Base-by-base conservation (phyloP, 2,113 vertebrate genomes). In the Eurystomus gularis region DNA sequence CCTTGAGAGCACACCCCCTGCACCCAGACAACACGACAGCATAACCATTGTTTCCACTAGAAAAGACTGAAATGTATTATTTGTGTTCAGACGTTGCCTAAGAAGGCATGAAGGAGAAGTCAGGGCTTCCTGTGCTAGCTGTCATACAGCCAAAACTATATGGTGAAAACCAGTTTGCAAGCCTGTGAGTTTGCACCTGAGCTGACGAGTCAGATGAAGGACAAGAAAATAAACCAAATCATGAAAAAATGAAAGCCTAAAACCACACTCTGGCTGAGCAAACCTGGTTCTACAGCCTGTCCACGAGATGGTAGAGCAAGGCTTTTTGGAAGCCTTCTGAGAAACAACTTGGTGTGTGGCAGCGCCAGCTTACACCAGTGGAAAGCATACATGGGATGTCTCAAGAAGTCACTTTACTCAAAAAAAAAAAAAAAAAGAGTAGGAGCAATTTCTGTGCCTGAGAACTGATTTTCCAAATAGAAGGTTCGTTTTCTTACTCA, bases 391-490 rank as follows among this genome's bases (percentile, higher is more conserved):
- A 2, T 2, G 9, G 28, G 23, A 48, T 1, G 9, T 23, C 69
- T 89, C 78, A 84, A 81, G 60, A 87, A 91, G 81, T 69, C 35
- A 20, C 20, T 68, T 77, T 57, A 75, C n/a, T 62, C 5, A 33
- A 73, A 54, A 81, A 29, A 80, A 42, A 81, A 29, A 80, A 42
- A 52, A 29, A 13, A 29, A 54, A 52, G 25, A 24, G 5, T 62
- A 29, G 4, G 4, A 60, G 72, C 81, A 93, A 81, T 77, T 64
- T 35, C 57, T 87, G 31, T 84, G 87, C 78, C 89, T 62, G n/a
- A 75, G 60, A 91, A 92, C 14, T 70, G 4, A 37, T 87, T 90
- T 96, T 92, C 85, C 55, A 78, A 85, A 82, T 4, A 93, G 78
- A 88, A 68, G 35, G 33, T 64, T 87, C 40, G 44, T 79, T 62